Evolutionary conservation across 2,113 vertebrate genomes (phyloP).

Genomic region (Eurypyga helias): DNA sequence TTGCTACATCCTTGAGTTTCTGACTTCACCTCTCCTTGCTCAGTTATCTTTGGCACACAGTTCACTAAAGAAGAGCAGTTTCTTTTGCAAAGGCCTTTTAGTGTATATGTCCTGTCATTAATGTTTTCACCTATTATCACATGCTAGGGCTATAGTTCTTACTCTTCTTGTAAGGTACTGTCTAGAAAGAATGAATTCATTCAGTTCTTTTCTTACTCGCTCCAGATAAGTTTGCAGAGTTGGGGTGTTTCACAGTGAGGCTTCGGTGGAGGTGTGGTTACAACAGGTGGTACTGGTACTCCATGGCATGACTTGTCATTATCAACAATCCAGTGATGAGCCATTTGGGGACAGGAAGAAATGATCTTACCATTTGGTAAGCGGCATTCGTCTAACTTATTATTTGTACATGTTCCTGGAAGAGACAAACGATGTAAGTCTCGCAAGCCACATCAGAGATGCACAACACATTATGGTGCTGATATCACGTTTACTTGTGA

Average conservation of each 20-base stretch:
- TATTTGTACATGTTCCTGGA: constrained; percentile 88
- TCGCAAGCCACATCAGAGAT: background rate
- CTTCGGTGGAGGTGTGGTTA: background rate
- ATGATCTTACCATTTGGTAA: constrained; percentile 71
- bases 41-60: background rate
- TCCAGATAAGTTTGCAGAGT: constrained; percentile 82
- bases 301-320: constrained; percentile 47
- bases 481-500: background rate
- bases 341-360: constrained; percentile 77
- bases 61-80: background rate
- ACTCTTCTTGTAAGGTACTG: background rate
- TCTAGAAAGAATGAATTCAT: background rate
- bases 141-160: background rate
- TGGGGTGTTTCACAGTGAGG: background rate
- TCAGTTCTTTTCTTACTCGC: constrained; percentile 76
- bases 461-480: background rate
- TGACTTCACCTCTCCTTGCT: background rate
- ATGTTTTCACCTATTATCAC: background rate
- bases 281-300: background rate
- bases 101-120: background rate
- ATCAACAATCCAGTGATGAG: constrained; percentile 78
- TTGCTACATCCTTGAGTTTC: background rate
- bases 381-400: constrained; percentile 83
- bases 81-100: background rate
- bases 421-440: background rate